phyloP scores from a whole-genome alignment of 2,888 invertebrate genomes.

The Orgyia antiqua region DNA sequence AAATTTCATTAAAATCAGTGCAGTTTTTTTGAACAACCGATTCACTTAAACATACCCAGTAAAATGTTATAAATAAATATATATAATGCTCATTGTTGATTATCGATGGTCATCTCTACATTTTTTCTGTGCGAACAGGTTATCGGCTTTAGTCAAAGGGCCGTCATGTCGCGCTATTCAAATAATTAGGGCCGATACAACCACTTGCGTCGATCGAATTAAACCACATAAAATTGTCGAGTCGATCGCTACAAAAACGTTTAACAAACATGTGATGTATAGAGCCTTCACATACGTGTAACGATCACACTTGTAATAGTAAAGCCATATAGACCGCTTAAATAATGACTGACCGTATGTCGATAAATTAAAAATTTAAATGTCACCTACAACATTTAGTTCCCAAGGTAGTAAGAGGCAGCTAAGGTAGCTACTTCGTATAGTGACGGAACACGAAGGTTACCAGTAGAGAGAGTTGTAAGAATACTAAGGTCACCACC shows the following conservation, averaged over 20 bases:
- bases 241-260: slow-evolving; percentile 48
- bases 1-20: too few species aligned
- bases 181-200: slow-evolving; percentile 69
- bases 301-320: slow-evolving; percentile 41
- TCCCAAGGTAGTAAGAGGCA: too few species aligned
- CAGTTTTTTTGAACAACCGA: too few species aligned
- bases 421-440: too few species aligned
- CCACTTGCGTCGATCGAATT: slow-evolving; percentile 59
- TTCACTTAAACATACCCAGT: too few species aligned
- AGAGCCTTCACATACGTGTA: slow-evolving; percentile 31
- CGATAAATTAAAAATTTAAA: too few species aligned
- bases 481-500: too few species aligned
- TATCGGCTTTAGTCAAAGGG: slow-evolving; percentile 67
- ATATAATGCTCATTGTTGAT: background rate
- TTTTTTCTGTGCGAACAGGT: slow-evolving; percentile 30
- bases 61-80: too few species aligned
- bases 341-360: slow-evolving; percentile 18
- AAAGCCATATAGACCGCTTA: slow-evolving; percentile 41
- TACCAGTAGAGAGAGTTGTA: too few species aligned
- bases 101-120: slow-evolving; percentile 24
- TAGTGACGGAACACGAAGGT: too few species aligned
- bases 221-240: slow-evolving; percentile 65
- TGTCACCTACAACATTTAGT: too few species aligned
- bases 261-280: slow-evolving; percentile 46
- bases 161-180: slow-evolving; percentile 64